Conservation (phyloP, 2,113 vertebrate species). For the Dinomys branickii region DNA sequence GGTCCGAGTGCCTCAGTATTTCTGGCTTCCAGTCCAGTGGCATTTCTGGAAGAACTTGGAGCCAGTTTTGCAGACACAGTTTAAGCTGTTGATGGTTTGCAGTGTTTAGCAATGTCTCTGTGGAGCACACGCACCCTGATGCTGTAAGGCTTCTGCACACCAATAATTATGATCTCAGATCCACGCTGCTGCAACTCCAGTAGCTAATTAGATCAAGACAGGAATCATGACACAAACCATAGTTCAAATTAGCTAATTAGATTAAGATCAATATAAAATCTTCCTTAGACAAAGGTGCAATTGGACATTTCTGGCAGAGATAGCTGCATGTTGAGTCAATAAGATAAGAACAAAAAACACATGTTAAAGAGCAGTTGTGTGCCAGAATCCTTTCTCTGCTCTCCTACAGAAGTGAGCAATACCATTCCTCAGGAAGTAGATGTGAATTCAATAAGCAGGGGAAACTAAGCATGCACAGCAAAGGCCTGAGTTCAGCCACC, state of each 20-base stretch:
- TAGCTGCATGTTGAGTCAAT: slow-evolving; percentile 65
- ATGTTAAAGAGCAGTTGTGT: slow-evolving; percentile 52
- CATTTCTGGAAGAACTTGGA: background rate
- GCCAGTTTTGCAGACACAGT: background rate
- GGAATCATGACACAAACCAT: slow-evolving; percentile 82
- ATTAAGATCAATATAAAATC: slow-evolving; percentile 85
- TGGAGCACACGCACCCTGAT: background rate
- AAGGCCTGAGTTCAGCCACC: background rate
- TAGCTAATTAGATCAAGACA: slow-evolving; percentile 86
- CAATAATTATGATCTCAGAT: slow-evolving; percentile 32
- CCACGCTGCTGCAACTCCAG: slow-evolving; percentile 51
- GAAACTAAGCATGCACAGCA: fast-evolving
- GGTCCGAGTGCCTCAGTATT: background rate
- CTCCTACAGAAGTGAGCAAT: slow-evolving; percentile 77
- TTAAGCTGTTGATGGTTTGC: background rate
- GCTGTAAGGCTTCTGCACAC: background rate
- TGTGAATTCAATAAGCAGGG: background rate
- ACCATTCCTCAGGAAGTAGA: slow-evolving; percentile 58
- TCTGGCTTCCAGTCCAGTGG: background rate
- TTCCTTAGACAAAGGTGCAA: slow-evolving; percentile 78
- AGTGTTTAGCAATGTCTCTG: background rate
- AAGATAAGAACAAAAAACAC: slow-evolving; percentile 81
- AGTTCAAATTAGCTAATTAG: slow-evolving; percentile 82
- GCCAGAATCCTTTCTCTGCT: slow-evolving; percentile 53
- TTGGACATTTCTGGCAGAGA: background rate